A percentile compares a stretch with the other conserved stretches of the same genome.
phyloP scores from a whole-genome alignment of 2,888 invertebrate species.

The Cyclophora punctaria region DNA sequence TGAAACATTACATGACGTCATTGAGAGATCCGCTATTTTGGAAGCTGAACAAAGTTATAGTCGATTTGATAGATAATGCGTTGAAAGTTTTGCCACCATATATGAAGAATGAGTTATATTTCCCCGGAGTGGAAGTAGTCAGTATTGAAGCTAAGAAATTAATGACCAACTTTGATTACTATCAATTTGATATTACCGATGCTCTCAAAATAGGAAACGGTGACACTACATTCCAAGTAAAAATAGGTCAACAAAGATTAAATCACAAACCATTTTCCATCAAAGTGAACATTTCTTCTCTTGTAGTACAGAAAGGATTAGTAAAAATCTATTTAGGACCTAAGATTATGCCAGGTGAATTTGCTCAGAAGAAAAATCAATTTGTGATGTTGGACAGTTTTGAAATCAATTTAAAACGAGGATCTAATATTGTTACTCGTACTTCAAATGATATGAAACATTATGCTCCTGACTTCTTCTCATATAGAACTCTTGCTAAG shows the following conservation, averaged over 20 bases:
- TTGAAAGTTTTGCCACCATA: slow-evolving; percentile 74
- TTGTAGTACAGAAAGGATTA: slow-evolving; percentile 73
- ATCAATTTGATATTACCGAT: slow-evolving; percentile 78
- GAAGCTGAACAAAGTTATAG: slow-evolving; percentile 77
- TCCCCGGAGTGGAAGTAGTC: slow-evolving; percentile 77
- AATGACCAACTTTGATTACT: slow-evolving; percentile 79
- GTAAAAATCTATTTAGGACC: slow-evolving; percentile 82
- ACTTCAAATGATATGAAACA: slow-evolving; percentile 76
- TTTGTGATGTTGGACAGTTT: slow-evolving; percentile 78
- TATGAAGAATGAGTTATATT: slow-evolving; percentile 73
- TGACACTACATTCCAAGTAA: slow-evolving; percentile 51
- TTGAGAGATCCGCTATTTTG: slow-evolving; percentile 83
- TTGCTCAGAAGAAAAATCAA: slow-evolving; percentile 65
- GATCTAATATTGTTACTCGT: slow-evolving; percentile 78
- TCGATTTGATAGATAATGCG: slow-evolving; percentile 73
- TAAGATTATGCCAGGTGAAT: slow-evolving; percentile 76
- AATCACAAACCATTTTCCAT: slow-evolving; percentile 82
- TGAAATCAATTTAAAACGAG: slow-evolving; percentile 74
- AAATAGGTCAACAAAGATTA: slow-evolving; percentile 76
- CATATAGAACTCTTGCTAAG: slow-evolving; percentile 75
- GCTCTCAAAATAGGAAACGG: slow-evolving; percentile 54
- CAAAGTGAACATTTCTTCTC: slow-evolving; percentile 77
- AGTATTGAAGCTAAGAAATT: slow-evolving; percentile 78
- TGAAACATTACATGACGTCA: slow-evolving; percentile 74
- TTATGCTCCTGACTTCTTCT: slow-evolving; percentile 76